Base-by-base conservation (phyloP, 2,888 invertebrate species). In the Nezara viridula region DNA sequence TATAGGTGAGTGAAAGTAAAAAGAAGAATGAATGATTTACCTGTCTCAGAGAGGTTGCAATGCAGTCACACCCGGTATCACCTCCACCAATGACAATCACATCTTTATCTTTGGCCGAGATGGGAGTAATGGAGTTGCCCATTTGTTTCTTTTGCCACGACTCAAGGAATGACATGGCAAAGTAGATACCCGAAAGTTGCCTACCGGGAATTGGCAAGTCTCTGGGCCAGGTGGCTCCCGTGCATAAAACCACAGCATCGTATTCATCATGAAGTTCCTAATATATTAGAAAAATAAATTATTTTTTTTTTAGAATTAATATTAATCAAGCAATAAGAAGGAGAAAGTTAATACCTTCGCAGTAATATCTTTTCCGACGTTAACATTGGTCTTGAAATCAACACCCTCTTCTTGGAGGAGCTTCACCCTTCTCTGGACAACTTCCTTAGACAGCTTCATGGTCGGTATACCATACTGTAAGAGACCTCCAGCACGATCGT, bases 391-490 rank as follows among this genome's bases (percentile, higher is more conserved):
- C 92, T 97, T 96, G 94, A 99, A 99, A 5, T 93, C 93, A 90
- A 98, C 95, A 40, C 99, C 99, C 93, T 99, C 99, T 0, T 95
- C 96, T 21, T 95, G 94, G 94, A 99, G 94, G 86, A 99, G 94
- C 90, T 96, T 95, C 1, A 99, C 95, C 90, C 99, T 95, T 12
- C 99, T 94, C 92, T 97, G 96, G 0, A 99, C 98, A 89, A 98
- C 98, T 90, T 96, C 95, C 93, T 99, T 99, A 92, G 97, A 96
- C 19, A 99, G 94, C 94, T 99, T 99, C 99, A 99, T 99, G 14
- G 98, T 98, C 27, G 99, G 99, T 92, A 99, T 99, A 90, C 99
- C 99, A 93, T 99, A 99, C 92, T 98, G 98, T 86, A 99, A 94
- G 40, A 99, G 94, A 0, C 99, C 99, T 89, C 99, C 99, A 7